These are phyloP conservation scores for Tineola bisselliella DNA, from an alignment of 2,888 invertebrate species.

Conservation along the genomic window DNA sequence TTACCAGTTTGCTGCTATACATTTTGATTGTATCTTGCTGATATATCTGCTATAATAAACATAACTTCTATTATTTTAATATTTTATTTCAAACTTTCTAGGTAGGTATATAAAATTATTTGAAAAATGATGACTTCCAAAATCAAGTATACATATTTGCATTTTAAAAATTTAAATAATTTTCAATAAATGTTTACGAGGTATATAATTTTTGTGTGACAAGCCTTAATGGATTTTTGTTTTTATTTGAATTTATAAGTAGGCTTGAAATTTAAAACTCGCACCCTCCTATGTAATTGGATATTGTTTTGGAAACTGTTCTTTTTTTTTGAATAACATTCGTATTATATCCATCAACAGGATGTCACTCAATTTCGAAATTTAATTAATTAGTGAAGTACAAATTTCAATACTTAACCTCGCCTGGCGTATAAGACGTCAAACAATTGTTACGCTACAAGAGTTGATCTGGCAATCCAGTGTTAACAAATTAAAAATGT, in stretches of 20 bases:
- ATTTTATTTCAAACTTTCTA: too few relatives aligned
- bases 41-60: background rate
- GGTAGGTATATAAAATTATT: too few relatives aligned
- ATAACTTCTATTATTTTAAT: background rate
- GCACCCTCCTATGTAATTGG: slow-evolving; percentile 3
- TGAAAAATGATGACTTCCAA: too few relatives aligned
- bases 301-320: too few relatives aligned
- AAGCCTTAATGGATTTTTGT: slow-evolving; percentile 14
- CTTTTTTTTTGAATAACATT: background rate
- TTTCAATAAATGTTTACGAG: background rate
- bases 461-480: too few relatives aligned
- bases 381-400: too few relatives aligned
- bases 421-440: too few relatives aligned
- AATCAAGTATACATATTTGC: too few relatives aligned
- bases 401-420: too few relatives aligned
- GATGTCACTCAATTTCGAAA: background rate
- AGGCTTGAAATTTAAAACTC: background rate
- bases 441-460: too few relatives aligned
- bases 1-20: background rate
- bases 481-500: too few relatives aligned
- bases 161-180: too few relatives aligned
- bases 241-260: slow-evolving; percentile 14
- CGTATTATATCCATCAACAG: background rate
- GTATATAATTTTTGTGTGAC: background rate
- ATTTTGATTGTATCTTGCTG: background rate